Conservation (phyloP, 2,113 vertebrate genomes). For the Entosphenus tridentatus region DNA sequence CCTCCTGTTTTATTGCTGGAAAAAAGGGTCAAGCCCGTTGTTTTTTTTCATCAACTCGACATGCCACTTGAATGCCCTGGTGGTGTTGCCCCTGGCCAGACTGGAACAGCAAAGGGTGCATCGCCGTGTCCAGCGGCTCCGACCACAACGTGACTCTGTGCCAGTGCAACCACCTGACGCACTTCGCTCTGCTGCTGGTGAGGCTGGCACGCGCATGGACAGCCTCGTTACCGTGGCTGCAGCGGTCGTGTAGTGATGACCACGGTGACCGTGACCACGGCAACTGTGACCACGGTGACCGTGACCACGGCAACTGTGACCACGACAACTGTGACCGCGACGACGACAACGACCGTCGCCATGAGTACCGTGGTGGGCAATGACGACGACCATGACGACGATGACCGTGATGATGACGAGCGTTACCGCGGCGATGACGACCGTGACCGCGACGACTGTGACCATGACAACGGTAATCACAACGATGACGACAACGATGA, state of each 20-base stretch:
- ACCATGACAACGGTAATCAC: no score
- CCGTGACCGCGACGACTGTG: no score
- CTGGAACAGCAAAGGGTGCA: no score
- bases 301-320: not conserved
- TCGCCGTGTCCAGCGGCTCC: no score
- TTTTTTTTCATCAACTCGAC: no score
- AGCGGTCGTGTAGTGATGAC: not conserved
- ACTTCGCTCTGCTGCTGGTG: slow-evolving; percentile 3
- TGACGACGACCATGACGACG: not conserved
- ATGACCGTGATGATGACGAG: not conserved
- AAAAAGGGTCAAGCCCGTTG: no score
- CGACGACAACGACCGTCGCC: not conserved
- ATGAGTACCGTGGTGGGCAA: not conserved
- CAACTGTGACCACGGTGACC: not conserved
- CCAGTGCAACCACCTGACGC: not conserved
- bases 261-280: not conserved
- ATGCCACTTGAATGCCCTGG: no score
- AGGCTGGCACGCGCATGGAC: no score
- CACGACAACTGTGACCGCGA: not conserved
- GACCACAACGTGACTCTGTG: not conserved
- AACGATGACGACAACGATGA: no score
- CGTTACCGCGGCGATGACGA: not conserved
- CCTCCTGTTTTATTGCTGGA: no score
- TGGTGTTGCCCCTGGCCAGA: no score
- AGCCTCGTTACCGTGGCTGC: not conserved